Evolutionary conservation across 2,113 vertebrate genomes (phyloP).

Genomic region (Taxidea taxus): DNA sequence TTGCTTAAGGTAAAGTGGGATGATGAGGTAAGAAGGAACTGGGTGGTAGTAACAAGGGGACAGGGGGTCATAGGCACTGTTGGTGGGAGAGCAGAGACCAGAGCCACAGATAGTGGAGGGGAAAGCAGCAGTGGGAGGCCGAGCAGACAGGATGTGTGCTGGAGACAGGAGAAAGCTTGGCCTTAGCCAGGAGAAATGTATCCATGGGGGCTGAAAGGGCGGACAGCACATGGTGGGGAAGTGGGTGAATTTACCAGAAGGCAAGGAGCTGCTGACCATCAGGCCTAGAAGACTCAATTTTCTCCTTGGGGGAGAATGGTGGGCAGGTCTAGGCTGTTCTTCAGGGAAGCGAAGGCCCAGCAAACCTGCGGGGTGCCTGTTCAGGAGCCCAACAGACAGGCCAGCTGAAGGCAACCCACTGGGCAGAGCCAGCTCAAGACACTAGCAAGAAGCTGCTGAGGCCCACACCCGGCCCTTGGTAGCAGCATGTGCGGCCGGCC

Average conservation of each 20-base stretch:
- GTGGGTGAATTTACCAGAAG: neutral
- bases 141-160: too few species aligned
- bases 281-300: neutral
- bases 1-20: neutral
- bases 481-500: neutral
- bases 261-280: neutral
- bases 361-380: neutral
- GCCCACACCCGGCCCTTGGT: rapidly evolving
- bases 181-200: neutral
- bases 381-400: neutral
- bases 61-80: neutral
- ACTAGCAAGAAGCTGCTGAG: neutral
- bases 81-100: neutral
- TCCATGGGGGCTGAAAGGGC: neutral
- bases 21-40: neutral
- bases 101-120: neutral
- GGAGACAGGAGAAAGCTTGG: neutral
- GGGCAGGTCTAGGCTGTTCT: neutral
- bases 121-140: neutral
- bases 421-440: neutral
- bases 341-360: neutral
- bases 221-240: too few species aligned
- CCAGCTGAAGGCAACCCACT: neutral
- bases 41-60: neutral
- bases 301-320: neutral